These are phyloP conservation scores for Hesperia comma DNA, from an alignment of 2,888 invertebrate genomes.

Conservation along the genomic window DNA sequence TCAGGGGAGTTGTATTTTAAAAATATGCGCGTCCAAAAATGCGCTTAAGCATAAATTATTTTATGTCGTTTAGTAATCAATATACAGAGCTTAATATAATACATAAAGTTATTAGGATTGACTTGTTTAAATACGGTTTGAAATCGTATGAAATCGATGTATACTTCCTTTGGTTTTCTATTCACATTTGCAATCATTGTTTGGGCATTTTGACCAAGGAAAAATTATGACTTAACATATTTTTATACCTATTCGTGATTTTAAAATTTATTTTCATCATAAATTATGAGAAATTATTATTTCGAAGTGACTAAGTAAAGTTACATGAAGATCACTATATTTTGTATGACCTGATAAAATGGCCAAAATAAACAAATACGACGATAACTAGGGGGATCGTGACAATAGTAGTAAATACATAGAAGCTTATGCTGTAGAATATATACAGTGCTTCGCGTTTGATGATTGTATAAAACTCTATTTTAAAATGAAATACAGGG, in stretches of 20 bases:
- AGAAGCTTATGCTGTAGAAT: constrained; percentile 75
- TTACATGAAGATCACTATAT: constrained; percentile 33
- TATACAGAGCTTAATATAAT: constrained; percentile 4
- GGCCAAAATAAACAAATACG: constrained; percentile 50
- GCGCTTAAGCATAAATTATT: background rate
- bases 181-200: constrained; percentile 19
- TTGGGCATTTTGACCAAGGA: constrained; percentile 28
- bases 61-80: background rate
- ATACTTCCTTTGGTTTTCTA: constrained; percentile 6
- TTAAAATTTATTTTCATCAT: constrained; percentile 29
- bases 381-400: constrained; percentile 71
- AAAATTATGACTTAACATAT: constrained; percentile 15
- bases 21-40: background rate
- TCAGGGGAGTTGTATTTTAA: background rate
- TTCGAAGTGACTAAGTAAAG: constrained; percentile 42
- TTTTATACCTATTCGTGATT: constrained; percentile 28
- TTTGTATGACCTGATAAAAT: constrained; percentile 36
- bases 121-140: constrained; percentile 3
- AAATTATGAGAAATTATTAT: constrained; percentile 38
- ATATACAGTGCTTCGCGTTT: constrained; percentile 72
- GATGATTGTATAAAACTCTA: constrained; percentile 53
- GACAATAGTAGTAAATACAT: constrained; percentile 79
- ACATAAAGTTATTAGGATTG: background rate
- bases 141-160: background rate
- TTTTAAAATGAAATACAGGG: constrained; percentile 69